These are phyloP conservation scores for Trissonchulus sp. DNA, from an alignment of 2,888 invertebrate genomes.

Conservation along the genomic window DNA sequence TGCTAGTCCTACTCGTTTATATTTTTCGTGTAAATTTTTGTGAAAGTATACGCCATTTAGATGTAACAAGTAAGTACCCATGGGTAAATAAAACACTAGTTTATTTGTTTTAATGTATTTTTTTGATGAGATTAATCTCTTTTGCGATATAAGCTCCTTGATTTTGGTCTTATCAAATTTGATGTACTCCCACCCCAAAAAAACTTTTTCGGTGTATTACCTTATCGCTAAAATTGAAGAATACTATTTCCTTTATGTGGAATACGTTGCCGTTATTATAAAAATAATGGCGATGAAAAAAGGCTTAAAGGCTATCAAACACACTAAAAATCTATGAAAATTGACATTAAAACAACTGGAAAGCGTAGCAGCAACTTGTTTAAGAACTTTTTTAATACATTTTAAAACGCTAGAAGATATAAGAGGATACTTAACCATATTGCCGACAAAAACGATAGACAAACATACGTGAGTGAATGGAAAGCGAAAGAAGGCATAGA, in stretches of 20 bases:
- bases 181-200: conserved; percentile 5
- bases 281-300: conserved; percentile 26
- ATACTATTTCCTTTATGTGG: conserved; percentile 43
- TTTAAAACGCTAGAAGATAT: background rate
- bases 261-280: conserved; percentile 37
- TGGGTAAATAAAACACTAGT: background rate
- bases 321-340: conserved; percentile 41
- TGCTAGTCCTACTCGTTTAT: background rate
- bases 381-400: background rate
- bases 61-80: conserved; percentile 1
- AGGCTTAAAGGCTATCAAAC: background rate
- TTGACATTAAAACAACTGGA: conserved; percentile 39
- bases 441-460: conserved; percentile 37
- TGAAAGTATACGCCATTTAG: conserved; percentile 13
- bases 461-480: conserved; percentile 38
- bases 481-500: conserved; percentile 38
- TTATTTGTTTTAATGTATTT: background rate
- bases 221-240: conserved; percentile 39
- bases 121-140: background rate
- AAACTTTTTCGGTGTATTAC: conserved; percentile 33
- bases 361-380: background rate
- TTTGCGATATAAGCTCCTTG: background rate
- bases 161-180: conserved; percentile 18
- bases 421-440: conserved; percentile 40
- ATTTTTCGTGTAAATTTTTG: no score